Evolutionary conservation across 1,140 invertebrate species (phyloP).

Genomic region (Colletes latitarsis): DNA sequence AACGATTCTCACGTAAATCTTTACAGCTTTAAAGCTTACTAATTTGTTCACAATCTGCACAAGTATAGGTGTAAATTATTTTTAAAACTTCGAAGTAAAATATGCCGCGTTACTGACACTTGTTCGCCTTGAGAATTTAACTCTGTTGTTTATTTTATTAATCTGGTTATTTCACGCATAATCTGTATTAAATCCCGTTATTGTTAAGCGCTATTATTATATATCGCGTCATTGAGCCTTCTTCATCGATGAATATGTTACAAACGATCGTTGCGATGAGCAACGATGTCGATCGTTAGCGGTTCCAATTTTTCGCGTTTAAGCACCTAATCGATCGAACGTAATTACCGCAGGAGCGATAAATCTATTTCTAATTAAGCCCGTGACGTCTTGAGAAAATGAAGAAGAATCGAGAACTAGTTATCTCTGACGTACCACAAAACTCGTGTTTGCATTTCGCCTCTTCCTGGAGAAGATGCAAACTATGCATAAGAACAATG

Average conservation of each 20-base stretch:
- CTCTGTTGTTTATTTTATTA: too few relatives aligned
- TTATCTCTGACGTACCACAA: background rate
- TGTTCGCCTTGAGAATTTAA: too few relatives aligned
- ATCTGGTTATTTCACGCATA: too few relatives aligned
- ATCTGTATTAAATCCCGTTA: background rate
- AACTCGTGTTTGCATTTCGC: background rate
- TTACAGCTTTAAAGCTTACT: too few relatives aligned
- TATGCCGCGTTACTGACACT: too few relatives aligned
- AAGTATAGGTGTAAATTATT: too few relatives aligned
- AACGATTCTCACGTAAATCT: too few relatives aligned
- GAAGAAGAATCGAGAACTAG: background rate
- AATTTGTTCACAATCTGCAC: too few relatives aligned
- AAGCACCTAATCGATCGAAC: conserved; percentile 1
- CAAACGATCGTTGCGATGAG: background rate
- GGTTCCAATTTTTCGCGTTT: background rate
- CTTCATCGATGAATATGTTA: background rate
- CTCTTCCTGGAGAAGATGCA: too few relatives aligned
- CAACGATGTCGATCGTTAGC: conserved; percentile 9
- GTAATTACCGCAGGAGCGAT: conserved; percentile 6
- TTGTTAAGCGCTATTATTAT: background rate
- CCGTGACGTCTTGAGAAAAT: conserved; percentile 12
- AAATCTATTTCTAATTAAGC: conserved; percentile 18
- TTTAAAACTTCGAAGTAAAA: too few relatives aligned
- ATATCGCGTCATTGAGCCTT: background rate
- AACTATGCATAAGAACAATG: too few relatives aligned